Conservation (phyloP, 2,888 invertebrate species). For the Hydropsyche betteni region DNA sequence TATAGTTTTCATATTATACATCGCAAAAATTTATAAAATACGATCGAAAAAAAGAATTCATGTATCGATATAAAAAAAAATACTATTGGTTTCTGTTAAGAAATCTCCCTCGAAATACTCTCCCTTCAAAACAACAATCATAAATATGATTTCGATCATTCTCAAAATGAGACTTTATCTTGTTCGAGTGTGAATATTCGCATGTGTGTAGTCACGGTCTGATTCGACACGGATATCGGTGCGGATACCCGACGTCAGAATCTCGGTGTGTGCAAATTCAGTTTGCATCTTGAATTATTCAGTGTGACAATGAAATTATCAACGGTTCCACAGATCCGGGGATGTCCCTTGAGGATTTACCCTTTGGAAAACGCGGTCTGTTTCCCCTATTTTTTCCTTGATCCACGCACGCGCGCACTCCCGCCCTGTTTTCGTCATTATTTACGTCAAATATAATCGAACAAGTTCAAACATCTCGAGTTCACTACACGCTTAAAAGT, state of each 20-base stretch:
- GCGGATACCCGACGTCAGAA: conserved; percentile 10
- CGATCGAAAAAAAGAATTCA: too few relatives aligned
- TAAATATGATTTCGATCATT: too few relatives aligned
- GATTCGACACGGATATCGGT: conserved; percentile 31
- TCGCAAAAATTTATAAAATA: too few relatives aligned
- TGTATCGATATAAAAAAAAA: too few relatives aligned
- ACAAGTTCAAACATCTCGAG: background rate
- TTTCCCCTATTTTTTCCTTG: conserved; percentile 16
- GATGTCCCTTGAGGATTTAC: conserved; percentile 31
- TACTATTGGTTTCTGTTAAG: too few relatives aligned
- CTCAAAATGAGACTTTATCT: too few relatives aligned
- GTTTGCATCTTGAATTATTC: conserved; percentile 51
- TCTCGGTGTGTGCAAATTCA: conserved; percentile 41
- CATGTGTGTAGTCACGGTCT: conserved; percentile 2
- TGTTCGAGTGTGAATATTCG: background rate
- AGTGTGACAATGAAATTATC: conserved; percentile 51
- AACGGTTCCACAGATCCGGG: conserved; percentile 36
- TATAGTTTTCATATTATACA: too few relatives aligned
- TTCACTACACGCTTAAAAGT: background rate
- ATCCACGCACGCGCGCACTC: conserved; percentile 22
- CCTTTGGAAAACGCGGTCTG: conserved; percentile 23
- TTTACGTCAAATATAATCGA: conserved; percentile 22
- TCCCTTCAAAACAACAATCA: too few relatives aligned
- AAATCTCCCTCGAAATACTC: too few relatives aligned
- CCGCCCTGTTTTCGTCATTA: conserved; percentile 13